phyloP scores from a whole-genome alignment of 2,113 vertebrate genomes.

The Tetrax tetrax region DNA sequence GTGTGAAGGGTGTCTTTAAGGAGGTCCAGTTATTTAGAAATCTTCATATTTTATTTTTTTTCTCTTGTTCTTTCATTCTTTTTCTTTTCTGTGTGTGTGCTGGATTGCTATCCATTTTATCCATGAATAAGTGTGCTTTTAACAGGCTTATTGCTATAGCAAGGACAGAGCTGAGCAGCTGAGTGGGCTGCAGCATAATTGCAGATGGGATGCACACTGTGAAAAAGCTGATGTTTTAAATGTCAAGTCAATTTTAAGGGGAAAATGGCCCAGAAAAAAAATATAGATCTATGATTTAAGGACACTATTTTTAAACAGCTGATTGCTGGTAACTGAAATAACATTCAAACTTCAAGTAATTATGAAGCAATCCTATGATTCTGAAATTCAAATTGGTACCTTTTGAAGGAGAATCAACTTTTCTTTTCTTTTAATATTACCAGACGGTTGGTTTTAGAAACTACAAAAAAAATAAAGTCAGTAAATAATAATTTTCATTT shows the following conservation, averaged over 20 bases:
- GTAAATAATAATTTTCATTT: background rate
- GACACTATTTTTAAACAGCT: constrained; percentile 54
- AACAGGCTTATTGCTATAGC: constrained; percentile 33
- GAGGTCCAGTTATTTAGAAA: background rate
- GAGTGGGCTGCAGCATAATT: constrained; percentile 59
- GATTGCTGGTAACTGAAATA: constrained; percentile 46
- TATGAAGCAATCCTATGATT: background rate
- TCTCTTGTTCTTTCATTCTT: background rate
- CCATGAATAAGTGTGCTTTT: background rate
- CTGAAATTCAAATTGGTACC: constrained; percentile 10
- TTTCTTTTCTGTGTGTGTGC: background rate
- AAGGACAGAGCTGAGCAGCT: constrained; percentile 10
- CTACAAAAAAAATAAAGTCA: background rate
- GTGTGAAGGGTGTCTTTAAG: background rate
- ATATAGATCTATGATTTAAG: constrained; percentile 34
- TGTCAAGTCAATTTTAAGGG: constrained; percentile 66
- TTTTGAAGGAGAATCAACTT: background rate
- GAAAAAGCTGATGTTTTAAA: constrained; percentile 70
- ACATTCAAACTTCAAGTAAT: constrained; percentile 15
- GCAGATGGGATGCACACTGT: constrained; percentile 41
- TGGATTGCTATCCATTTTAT: background rate
- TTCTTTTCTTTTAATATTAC: background rate
- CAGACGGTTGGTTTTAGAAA: background rate
- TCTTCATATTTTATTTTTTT: background rate
- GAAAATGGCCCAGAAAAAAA: constrained; percentile 47